These are phyloP conservation scores for Cosmia trapezina DNA, from an alignment of 2,888 invertebrate species.

Conservation along the genomic window DNA sequence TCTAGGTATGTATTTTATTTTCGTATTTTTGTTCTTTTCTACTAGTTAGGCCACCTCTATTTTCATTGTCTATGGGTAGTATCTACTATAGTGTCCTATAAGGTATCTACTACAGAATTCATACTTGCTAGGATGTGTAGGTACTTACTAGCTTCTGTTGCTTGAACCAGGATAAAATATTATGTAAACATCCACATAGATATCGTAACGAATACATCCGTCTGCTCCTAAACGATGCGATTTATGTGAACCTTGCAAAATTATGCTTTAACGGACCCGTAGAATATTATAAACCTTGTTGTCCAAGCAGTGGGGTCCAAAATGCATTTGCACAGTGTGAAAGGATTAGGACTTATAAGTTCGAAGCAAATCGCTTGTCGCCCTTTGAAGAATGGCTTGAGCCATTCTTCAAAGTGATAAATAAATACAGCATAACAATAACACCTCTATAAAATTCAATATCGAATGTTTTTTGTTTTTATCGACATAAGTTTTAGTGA, in stretches of 20 bases:
- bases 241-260: constrained; percentile 72
- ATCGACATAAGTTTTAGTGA: constrained; percentile 13
- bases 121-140: background rate
- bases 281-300: constrained; percentile 25
- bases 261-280: constrained; percentile 9
- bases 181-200: constrained; percentile 75
- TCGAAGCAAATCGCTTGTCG: constrained; percentile 40
- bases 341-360: constrained; percentile 35
- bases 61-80: background rate
- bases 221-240: constrained; percentile 76
- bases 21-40: background rate
- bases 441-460: constrained; percentile 41
- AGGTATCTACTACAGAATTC: background rate
- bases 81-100: background rate
- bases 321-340: background rate
- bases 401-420: too few species aligned
- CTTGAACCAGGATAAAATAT: constrained; percentile 71
- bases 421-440: constrained; percentile 7
- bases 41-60: background rate
- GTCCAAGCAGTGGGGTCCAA: constrained; percentile 2
- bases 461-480: constrained; percentile 40
- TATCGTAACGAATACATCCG: constrained; percentile 77
- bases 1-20: background rate
- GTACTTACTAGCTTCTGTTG: too few species aligned
- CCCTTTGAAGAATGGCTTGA: constrained; percentile 49